These are phyloP conservation scores for Campoletis sonorensis DNA, from an alignment of 1,140 invertebrate genomes.

Conservation along the genomic window DNA sequence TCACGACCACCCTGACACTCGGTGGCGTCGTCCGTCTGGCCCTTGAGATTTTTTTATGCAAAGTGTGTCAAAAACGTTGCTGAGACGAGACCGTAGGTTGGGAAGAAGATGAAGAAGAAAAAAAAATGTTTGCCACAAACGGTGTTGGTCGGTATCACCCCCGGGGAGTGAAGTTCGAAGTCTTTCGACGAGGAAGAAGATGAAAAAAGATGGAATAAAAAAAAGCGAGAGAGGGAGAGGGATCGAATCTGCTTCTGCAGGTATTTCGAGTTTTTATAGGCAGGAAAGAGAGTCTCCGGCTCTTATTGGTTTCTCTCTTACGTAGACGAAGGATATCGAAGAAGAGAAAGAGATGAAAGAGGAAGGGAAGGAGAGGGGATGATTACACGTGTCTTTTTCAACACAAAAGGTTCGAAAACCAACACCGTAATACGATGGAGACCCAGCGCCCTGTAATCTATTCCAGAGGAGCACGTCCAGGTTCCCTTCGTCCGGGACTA, in stretches of 20 bases:
- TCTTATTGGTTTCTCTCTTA: too few relatives aligned
- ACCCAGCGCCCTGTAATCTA: slow-evolving; percentile 75
- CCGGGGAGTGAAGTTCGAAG: slow-evolving; percentile 30
- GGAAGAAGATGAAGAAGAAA: background rate
- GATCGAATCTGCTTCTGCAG: slow-evolving; percentile 15
- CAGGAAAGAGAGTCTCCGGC: too few relatives aligned
- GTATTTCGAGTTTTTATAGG: background rate
- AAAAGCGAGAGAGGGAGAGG: background rate
- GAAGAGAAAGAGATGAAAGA: background rate
- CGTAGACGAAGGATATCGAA: background rate
- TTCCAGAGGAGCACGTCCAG: slow-evolving; percentile 43
- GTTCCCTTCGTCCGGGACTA: background rate
- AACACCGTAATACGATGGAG: slow-evolving; percentile 76
- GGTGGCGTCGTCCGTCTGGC: slow-evolving; percentile 59
- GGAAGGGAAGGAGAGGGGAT: slow-evolving; percentile 57
- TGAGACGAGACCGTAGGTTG: background rate
- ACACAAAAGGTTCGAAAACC: slow-evolving; percentile 78
- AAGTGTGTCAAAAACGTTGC: slow-evolving; percentile 32
- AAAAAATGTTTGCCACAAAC: slow-evolving; percentile 59
- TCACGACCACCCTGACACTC: slow-evolving; percentile 62
- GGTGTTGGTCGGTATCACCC: slow-evolving; percentile 42
- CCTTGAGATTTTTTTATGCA: slow-evolving; percentile 65
- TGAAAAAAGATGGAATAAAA: background rate
- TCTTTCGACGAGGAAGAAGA: background rate
- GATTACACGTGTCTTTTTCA: slow-evolving; percentile 77